Evolutionary conservation across 2,113 vertebrate genomes (phyloP), one percentile per base, ranked within the genome.

Genomic region (Colinus virginianus): DNA sequence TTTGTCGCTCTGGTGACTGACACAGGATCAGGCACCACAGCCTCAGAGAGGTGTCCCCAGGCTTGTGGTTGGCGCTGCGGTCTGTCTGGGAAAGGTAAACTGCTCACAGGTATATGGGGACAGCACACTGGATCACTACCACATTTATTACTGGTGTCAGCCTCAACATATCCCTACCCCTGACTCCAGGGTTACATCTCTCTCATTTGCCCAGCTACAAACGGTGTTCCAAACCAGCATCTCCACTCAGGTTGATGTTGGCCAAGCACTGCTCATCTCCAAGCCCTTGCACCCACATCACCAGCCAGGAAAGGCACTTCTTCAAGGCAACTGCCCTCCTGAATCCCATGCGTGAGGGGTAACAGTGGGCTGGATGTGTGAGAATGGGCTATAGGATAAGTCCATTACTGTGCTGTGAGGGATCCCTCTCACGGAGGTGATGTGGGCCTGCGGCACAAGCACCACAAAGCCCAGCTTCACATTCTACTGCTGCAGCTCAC

Each of bases 321-420:
- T 38, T 23, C 59, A 38, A 76, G 17, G 13, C 74, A 79, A 76
- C 8, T 1, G 4, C 15, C 6, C 26, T 62, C 28, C 23, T 30
- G 3, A 55, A 49, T 40, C 23, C 19, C 0, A 0, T 1, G 3
- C 16, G 8, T 22, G 3, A 59, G 51, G 40, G 26, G 7, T 4
- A 72, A 81, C 15, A 9, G 6, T 56, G 36, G 13, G 53, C 32
- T 85, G 49, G 68, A 80, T 46, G 36, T 15, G 30, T 13, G 26
- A 5, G 48, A n/a, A 17, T 28, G 34, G 56, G 12, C 30, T 12
- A 53, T 3, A 4, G 23, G 26, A 63, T 1, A 1, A 18, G 26
- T 69, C n/a, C 5, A 0, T 21, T 18, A 43, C 25, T 18, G 9
- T 0, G 0, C 38, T 51, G 53, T 72, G 59, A 32, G 1, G 0